Base-by-base conservation (phyloP, 2,888 invertebrate genomes). In the Oxystoma pomonae region DNA sequence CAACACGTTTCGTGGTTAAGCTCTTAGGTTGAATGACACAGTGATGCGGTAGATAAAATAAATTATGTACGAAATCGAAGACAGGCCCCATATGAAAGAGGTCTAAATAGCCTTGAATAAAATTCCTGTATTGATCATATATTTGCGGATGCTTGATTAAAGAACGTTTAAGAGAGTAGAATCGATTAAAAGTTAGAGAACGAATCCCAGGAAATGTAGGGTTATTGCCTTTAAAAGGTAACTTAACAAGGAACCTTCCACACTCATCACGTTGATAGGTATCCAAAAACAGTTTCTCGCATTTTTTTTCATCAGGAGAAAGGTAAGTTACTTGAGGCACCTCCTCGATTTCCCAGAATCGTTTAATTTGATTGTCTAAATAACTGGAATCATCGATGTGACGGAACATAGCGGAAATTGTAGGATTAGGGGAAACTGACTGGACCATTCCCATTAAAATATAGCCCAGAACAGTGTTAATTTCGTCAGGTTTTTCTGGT, bases 121-220 rank as follows among this genome's bases (percentile, higher is more conserved):
- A 50, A 50, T 50, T n/a, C n/a, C 50, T 50, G n/a, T 50, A 50
- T 50, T 50, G 50, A 50, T 50, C 50, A 50, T 12, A 50, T n/a
- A 50, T 50, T 50, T 50, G 9, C n/a, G 50, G 50, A n/a, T 50
- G 50, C 9, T 50, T 50, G 50, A 50, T 50, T 50, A 50, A n/a
- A 50, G n/a, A 50, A 50, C 50, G 50, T 50, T 50, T n/a, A n/a
- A 50, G 50, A n/a, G n/a, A 50, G 50, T 50, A 50, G n/a, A 50
- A 50, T 50, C 50, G 50, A n/a, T 50, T 50, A 12, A 50, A 50
- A 50, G 50, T n/a, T 50, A 50, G n/a, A 12, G 50, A 50, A 50
- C 50, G 50, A 50, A 50, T 50, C n/a, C 50, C 50, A 50, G 50
- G 50, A 50, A 50, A 50, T 50, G 50, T n/a, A 50, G 50, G 50